Conservation (phyloP, 2,113 vertebrate genomes). For the Neofelis nebulosa region DNA sequence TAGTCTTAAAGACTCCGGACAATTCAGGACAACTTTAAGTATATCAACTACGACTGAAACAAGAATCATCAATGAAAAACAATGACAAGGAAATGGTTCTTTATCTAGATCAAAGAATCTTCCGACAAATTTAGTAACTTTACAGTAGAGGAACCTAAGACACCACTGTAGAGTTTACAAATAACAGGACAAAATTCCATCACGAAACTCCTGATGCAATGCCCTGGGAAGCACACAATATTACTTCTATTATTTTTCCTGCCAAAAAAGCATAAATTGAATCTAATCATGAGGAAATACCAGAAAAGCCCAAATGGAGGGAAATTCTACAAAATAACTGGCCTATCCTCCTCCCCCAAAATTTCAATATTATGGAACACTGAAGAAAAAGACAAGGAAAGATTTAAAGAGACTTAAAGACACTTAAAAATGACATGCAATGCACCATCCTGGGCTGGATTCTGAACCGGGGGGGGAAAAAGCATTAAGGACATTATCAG, state of each 20-base stretch:
- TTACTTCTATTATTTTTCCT: neutral
- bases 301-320: neutral
- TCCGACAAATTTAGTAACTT: neutral
- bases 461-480: neutral
- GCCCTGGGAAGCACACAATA: neutral
- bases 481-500: neutral
- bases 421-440: neutral
- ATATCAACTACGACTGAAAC: neutral
- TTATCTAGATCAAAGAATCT: neutral
- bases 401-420: neutral
- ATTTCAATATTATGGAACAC: neutral
- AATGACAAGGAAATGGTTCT: neutral
- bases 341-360: neutral
- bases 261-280: neutral
- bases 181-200: neutral
- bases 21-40: constrained; percentile 21
- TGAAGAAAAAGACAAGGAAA: neutral
- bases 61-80: neutral
- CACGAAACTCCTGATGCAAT: neutral
- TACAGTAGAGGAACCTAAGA: neutral
- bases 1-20: neutral
- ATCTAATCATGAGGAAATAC: neutral
- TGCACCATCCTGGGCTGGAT: neutral
- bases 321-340: constrained; percentile 14
- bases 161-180: neutral